Base-by-base conservation (phyloP, 2,113 vertebrate genomes). In the Dipodomys merriami region DNA sequence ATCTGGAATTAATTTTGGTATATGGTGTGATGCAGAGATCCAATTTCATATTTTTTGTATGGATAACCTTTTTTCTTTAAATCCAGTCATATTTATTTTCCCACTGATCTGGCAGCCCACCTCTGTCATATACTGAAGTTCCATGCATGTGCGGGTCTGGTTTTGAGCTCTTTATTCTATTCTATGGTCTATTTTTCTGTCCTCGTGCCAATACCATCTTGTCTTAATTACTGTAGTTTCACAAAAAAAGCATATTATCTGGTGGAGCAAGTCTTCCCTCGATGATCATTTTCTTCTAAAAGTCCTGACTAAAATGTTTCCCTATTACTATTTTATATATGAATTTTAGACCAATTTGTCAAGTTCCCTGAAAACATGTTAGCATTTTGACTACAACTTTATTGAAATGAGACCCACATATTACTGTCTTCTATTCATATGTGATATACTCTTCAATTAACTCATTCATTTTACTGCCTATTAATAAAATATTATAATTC, bases 1-100 rank as follows among this genome's bases (percentile, higher is more conserved):
- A 91, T 79, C 86, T 93, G 79, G 88, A 93, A 74, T 90, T 67
- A 94, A 88, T 96, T 91, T 93, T 84, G 46, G 81, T 39, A 4
- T 88, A 39, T 78, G 65, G 60, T 90, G 33, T 95, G 86, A 65
- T 13, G 27, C 49, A 53, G 73, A 33, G 33, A 76, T 95, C 81
- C 16, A 83, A 53, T 94, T 96, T 93, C 78, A 39, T 93, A 64
- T 77, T 91, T 95, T 94, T 85, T 68, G 35, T 91, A 44, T 82
- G 69, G 74, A 95, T 94, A 91, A 91, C 62, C 87, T 77, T 73
- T 85, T 90, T 92, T 64, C 6, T 57, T 15, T 3, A 57, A 57
- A 81, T 85, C 71, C 67, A 68, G 29, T 74, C 88, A 60, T 76
- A 44, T 94, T 92, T 96, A 92, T 95, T 91, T 92, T 88, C 60